Evolutionary conservation across 2,888 invertebrate genomes (phyloP), one percentile per base, ranked within the genome.

Genomic region (Lepidocyrtoides sp.): DNA sequence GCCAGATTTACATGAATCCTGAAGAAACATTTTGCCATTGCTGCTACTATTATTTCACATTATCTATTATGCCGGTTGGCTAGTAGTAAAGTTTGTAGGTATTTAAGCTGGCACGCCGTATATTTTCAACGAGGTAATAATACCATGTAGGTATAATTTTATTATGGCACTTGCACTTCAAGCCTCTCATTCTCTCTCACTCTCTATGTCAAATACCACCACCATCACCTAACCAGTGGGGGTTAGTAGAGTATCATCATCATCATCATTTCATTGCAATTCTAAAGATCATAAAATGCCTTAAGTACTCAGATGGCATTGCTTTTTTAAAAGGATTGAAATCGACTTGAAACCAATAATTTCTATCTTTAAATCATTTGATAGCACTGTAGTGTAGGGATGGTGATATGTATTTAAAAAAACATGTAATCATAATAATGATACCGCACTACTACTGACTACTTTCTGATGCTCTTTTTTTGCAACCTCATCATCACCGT

Each of bases 401-500:
- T n/a, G 10, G 26, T 60, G 60, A 10, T 7, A 10, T 20, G 23
- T 48, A 48, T 41, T 69, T 10, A 48, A n/a, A n/a, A n/a, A n/a
- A n/a, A 17, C 14, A 17, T 17, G 66, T 66, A 75, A 75, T 75
- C 10, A 48, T 26, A 48, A 44, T 66, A 66, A 63, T 63, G 72
- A 44, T 72, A 72, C 69, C 41, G 44, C 26, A 8, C 3, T 41
- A 60, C 5, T 10, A 60, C 23, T 36, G 36, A 36, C 36, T 2
- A 60, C 26, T 14, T 57, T 57, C 36, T 32, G 60, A 60, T 60
- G 60, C 14, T 23, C 88, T 23, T 60, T 82, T 23, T 91, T 17
- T 91, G 82, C 86, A 91, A 91, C 63, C 29, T 86, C 91, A 86
- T 91, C 91, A 86, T 91, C 86, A 86, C 75, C 44, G 86, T 82